Evolutionary conservation across 2,888 invertebrate species (phyloP), one percentile per base, ranked within the genome.

Genomic region (Cosmorhoe ocellata): DNA sequence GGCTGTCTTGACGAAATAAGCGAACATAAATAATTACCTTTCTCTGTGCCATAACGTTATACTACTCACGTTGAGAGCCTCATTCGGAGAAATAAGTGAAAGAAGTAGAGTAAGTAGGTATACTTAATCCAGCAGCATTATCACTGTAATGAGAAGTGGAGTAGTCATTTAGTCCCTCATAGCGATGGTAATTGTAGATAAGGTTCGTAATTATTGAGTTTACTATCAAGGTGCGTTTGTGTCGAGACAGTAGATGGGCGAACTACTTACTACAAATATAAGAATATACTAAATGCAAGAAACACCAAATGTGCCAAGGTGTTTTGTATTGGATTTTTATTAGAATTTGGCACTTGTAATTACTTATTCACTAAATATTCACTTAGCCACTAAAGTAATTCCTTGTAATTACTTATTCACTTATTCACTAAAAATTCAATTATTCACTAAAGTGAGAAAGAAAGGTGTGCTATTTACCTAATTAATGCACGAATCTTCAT

Each of bases 161-260:
- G 51, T 49, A 53, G 37, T 54, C 50, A 7, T 24, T 6, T 7
- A 24, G 18, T 51, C 49, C 22, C 34, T n/a, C 22, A 40, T 12
- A 41, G 27, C 24, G 24, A 36, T 50, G 30, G 38, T 10, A 7
- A 47, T 11, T 39, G 31, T 10, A 30, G 51, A 47, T 58, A 54
- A 52, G 36, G 51, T 48, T 30, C 49, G 50, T 41, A 53, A 4
- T 18, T 3, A 58, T 58, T 56, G 47, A 43, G 33, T 47, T 40
- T 27, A 34, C 34, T 46, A 52, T 36, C 11, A 51, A 28, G 18
- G 37, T 13, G 37, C 8, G 32, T 48, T 56, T 46, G 26, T 12
- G 9, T 14, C 4, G 12, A 24, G 28, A 32, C 5, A 52, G 50
- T 36, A 1, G 13, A 27, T 5, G n/a, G 36, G 12, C 39, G 8